Evolutionary conservation across 2,113 vertebrate species (phyloP), one percentile per base, ranked within the genome.

Genomic region (Callionymus lyra): DNA sequence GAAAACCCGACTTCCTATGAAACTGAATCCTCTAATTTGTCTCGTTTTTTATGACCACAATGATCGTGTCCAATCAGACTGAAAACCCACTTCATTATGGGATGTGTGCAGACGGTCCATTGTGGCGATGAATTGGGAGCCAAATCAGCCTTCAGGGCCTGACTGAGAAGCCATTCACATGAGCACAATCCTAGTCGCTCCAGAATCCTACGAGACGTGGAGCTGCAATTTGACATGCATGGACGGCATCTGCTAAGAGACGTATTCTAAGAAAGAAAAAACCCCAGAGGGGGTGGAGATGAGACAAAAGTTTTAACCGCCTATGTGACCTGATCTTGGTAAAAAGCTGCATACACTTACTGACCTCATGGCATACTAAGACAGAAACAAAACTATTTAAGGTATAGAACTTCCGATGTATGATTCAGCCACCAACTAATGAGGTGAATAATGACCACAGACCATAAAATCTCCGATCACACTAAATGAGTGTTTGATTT

Each of bases 131-230:
- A 57, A 54, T 41, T 42, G 37, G 58, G 44, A 74, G 56, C 31
- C 68, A 73, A 27, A 27, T 5, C 64, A 48, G 60, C 47, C 38
- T 72, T 65, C 68, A 43, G 31, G 65, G 73, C 48, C 12, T 6
- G 58, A 63, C 38, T 36, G 33, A 16, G 33, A 39, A 64, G 52
- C 70, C 53, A 74, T 74, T 77, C 65, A 80, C 63, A 58, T 14
- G 1, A 48, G 64, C 59, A 69, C 68, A 70, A 79, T 70, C 53
- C 37, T 34, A n/a, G 64, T 68, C 68, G 70, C 71, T 78, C 53
- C 48, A 68, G 71, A 81, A 68, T 68, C 66, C 4, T 27, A 8
- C 21, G 4, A 27, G 4, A 27, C 21, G 21, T 27, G 21, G 21
- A 27, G 21, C 21, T 27, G 70, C 71, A 77, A 63, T 72, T 50